A percentile compares a stretch with the other conserved stretches of the same genome.
Evolutionary conservation across 2,113 vertebrate species (phyloP).

Genomic region (Antechinus flavipes): DNA sequence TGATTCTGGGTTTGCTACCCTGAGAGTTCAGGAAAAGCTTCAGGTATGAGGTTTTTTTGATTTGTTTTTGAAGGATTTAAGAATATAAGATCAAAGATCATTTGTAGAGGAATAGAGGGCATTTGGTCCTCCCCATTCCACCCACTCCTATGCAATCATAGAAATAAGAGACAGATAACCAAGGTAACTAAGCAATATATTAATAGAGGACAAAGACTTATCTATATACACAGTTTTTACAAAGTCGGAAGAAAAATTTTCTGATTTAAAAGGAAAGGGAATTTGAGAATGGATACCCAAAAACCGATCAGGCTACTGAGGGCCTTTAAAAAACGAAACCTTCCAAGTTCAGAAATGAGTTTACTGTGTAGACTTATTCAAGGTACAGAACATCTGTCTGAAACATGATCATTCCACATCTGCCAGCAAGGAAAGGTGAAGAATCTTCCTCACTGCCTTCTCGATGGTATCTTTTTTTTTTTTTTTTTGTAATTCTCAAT

Average conservation of each 20-base stretch:
- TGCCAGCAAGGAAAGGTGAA: background rate
- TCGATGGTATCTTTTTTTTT: background rate
- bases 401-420: background rate
- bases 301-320: background rate
- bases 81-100: background rate
- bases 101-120: background rate
- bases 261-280: background rate
- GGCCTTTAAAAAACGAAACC: background rate
- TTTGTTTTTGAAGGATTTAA: background rate
- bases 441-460: background rate
- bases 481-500: background rate
- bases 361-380: background rate
- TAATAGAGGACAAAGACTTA: background rate
- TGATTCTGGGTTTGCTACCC: background rate
- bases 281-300: background rate
- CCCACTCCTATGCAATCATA: background rate
- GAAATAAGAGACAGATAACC: background rate
- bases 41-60: background rate
- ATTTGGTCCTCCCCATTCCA: background rate
- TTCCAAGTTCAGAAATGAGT: background rate
- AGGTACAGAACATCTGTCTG: background rate
- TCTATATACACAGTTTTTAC: background rate
- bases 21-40: background rate
- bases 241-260: background rate
- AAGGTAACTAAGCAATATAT: background rate